Percentiles rank a stretch among this genome's conserved stretches.
phyloP scores from a whole-genome alignment of 2,113 vertebrate species.

The Capreolus pygargus region DNA sequence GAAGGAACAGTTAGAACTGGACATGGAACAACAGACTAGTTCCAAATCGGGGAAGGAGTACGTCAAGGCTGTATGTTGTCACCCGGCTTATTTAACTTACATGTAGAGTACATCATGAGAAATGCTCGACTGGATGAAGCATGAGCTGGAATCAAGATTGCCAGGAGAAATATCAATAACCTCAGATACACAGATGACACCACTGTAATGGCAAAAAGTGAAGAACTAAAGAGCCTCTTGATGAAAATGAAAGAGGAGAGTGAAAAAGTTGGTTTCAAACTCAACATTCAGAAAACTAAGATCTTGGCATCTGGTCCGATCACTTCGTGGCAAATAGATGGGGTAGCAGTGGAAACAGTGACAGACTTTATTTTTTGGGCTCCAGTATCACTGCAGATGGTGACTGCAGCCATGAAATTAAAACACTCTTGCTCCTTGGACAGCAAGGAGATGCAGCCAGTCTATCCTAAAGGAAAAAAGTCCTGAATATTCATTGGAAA shows the following conservation, averaged over 20 bases:
- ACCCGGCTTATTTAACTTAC: background rate
- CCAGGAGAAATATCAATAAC: background rate
- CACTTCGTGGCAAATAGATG: background rate
- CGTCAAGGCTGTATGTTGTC: background rate
- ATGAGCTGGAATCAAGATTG: background rate
- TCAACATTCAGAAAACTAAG: background rate
- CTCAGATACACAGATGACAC: background rate
- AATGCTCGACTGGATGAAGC: background rate
- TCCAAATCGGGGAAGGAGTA: background rate
- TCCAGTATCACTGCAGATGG: background rate
- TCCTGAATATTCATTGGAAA: background rate
- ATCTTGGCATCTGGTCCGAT: background rate
- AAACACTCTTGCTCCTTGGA: background rate
- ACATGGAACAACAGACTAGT: background rate
- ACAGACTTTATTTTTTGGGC: background rate
- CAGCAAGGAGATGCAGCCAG: background rate
- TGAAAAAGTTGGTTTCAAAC: background rate
- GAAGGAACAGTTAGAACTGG: background rate
- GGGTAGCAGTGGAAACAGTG: background rate
- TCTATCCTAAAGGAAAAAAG: background rate
- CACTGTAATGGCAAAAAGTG: background rate
- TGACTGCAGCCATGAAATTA: background rate
- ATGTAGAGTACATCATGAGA: background rate
- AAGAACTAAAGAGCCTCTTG: background rate
- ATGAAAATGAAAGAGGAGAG: background rate